Conservation (phyloP, 2,888 invertebrate species). For the Masnerella sp. region DNA sequence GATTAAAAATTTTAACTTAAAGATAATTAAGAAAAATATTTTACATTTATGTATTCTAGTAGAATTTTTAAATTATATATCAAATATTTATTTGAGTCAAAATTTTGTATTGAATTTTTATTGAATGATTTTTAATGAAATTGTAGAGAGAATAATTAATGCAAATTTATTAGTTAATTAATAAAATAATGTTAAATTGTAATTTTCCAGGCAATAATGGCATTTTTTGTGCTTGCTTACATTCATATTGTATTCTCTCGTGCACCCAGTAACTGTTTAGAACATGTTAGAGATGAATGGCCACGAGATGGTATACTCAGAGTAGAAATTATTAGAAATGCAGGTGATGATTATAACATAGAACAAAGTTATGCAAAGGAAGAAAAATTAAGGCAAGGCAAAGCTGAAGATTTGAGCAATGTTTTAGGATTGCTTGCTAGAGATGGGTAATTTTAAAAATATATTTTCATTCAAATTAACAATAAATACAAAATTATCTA, state of each 20-base stretch:
- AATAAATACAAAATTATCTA: slow-evolving; percentile 2
- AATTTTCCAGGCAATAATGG: slow-evolving; percentile 84
- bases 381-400: slow-evolving; percentile 84
- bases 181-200: slow-evolving; percentile 33
- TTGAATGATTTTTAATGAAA: too few species aligned
- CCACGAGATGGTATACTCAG: slow-evolving; percentile 96
- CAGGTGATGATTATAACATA: slow-evolving; percentile 86
- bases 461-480: slow-evolving; percentile 1
- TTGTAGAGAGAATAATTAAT: too few species aligned
- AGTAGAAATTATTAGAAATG: slow-evolving; percentile 90
- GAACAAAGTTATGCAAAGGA: slow-evolving; percentile 92
- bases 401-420: slow-evolving; percentile 80
- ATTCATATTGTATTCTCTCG: slow-evolving; percentile 96
- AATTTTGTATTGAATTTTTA: too few species aligned
- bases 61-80: too few species aligned
- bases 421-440: slow-evolving; percentile 83
- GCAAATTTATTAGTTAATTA: slow-evolving; percentile 30
- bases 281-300: slow-evolving; percentile 93
- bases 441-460: slow-evolving; percentile 80
- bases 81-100: too few species aligned
- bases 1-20: neutral
- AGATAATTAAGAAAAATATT: neutral
- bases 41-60: too few species aligned
- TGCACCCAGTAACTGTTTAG: slow-evolving; percentile 94
- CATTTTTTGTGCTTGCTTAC: slow-evolving; percentile 94